These are phyloP conservation scores for Sinosuthora webbiana DNA, from an alignment of 2,113 vertebrate genomes.

Conservation along the genomic window DNA sequence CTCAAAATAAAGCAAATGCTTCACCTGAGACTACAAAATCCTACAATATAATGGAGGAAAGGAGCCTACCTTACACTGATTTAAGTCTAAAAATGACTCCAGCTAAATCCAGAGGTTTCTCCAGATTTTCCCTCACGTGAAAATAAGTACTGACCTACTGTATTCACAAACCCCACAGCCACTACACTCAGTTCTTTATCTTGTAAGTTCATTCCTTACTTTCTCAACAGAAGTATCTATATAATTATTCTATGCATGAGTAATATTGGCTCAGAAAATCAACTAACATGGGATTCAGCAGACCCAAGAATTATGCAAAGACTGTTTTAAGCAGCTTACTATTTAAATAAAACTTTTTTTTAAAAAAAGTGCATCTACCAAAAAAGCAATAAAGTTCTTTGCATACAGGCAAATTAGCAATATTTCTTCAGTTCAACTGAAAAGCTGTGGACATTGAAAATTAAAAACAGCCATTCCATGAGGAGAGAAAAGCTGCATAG, in stretches of 20 bases:
- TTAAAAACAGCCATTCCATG: neutral
- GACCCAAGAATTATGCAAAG: conserved; percentile 43
- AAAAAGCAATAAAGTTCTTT: neutral
- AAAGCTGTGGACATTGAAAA: neutral
- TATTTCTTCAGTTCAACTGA: neutral
- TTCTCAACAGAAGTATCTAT: conserved; percentile 9
- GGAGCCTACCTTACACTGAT: neutral
- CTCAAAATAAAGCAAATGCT: neutral
- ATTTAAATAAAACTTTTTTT: neutral
- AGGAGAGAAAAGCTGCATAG: neutral
- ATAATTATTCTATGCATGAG: conserved; percentile 1
- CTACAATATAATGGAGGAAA: neutral
- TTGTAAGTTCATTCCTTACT: neutral
- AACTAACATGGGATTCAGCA: conserved; percentile 21
- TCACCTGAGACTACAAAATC: neutral
- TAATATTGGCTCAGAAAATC: conserved; percentile 17
- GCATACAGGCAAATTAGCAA: neutral
- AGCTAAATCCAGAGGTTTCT: neutral
- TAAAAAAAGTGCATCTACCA: neutral
- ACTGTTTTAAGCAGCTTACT: conserved; percentile 52
- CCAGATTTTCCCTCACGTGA: neutral
- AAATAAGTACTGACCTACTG: neutral
- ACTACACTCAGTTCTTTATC: neutral
- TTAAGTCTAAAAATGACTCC: neutral
- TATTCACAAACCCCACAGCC: neutral